Percentiles rank a stretch among this genome's conserved stretches.
phyloP scores from a whole-genome alignment of 1,140 invertebrate species.

The Stegodyphus dumicola region DNA sequence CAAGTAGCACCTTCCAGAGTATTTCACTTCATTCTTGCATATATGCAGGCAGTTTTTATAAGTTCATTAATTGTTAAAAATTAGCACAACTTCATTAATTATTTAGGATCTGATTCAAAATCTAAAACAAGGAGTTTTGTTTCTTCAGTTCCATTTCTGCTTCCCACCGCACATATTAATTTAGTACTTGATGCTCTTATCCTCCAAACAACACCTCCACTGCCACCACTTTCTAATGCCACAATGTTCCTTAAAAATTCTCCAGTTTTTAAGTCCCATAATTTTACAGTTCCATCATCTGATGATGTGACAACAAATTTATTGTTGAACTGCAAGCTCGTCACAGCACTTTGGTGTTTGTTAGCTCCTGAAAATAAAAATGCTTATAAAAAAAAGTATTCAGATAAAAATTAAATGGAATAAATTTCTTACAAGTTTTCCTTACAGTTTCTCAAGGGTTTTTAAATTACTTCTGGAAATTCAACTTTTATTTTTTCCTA shows the following conservation, averaged over 20 bases:
- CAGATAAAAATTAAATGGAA: no score
- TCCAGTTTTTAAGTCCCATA: slow-evolving; percentile 97
- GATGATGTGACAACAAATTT: slow-evolving; percentile 99
- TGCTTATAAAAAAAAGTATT: background rate
- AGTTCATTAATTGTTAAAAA: no score
- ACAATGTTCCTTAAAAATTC: slow-evolving; percentile 97
- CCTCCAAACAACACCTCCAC: slow-evolving; percentile 98
- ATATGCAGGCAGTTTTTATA: no score
- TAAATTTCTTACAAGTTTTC: no score
- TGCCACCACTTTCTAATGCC: slow-evolving; percentile 91
- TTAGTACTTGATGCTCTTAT: slow-evolving; percentile 96
- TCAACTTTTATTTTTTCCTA: no score
- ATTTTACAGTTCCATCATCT: slow-evolving; percentile 98
- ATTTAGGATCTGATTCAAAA: slow-evolving; percentile 62
- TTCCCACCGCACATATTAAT: slow-evolving; percentile 97
- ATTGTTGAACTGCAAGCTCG: slow-evolving; percentile 96
- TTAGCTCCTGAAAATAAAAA: slow-evolving; percentile 78
- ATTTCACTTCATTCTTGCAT: no score
- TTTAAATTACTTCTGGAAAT: no score
- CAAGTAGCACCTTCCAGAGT: no score
- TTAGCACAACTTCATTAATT: slow-evolving; percentile 1
- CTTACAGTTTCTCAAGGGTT: no score
- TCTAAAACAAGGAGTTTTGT: slow-evolving; percentile 92
- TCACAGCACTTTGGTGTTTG: slow-evolving; percentile 98
- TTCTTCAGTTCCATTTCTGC: slow-evolving; percentile 97